Evolutionary conservation across 2,888 invertebrate genomes (phyloP), one percentile per base, ranked within the genome.

Genomic region (Meteorus colon): DNA sequence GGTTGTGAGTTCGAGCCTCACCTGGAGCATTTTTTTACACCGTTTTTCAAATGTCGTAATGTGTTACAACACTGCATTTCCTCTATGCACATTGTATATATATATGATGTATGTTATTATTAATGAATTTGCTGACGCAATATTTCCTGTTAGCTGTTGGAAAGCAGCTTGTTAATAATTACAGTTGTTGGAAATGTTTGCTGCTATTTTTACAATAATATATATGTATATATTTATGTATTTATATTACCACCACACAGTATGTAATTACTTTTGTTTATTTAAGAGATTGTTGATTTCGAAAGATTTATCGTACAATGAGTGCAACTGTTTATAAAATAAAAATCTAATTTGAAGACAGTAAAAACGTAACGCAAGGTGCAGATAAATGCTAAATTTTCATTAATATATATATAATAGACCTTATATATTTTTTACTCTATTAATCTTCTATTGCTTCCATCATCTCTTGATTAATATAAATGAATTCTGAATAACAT

Each of bases 1-100:
- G 97, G 97, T 97, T 97, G 97, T 96, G 97, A 97, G 97, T 97
- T 97, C 97, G 97, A 97, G 96, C 97, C 97, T 97, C 97, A 97
- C 97, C 96, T 96, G 96, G 97, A 95, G 96, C 96, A 97, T 90
- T 89, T 88, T 89, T 90, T 90, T 92, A 91, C 41, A 1, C 8
- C 8, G 1, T 6, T 5, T 41, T 41, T 41, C 8, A 0, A 34
- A 34, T 34, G 34, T 41, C 0, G 5, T 6, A 34, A 34, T 41
- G 0, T 41, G 12, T 12, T 41, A 41, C 8, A 41, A 41, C 41
- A 41, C 2, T 10, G 8, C 0, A 41, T 41, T 2, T 12, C 1
- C 0, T 41, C 6, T 2, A 8, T 12, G 41, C 12, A 12, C 41
- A 41, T 41, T 41, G 12, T 34, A 41, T 4, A 41, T 8, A 41